Conservation (phyloP, 2,797 vertebrate genomes). For the Manis crassicaudata region DNA sequence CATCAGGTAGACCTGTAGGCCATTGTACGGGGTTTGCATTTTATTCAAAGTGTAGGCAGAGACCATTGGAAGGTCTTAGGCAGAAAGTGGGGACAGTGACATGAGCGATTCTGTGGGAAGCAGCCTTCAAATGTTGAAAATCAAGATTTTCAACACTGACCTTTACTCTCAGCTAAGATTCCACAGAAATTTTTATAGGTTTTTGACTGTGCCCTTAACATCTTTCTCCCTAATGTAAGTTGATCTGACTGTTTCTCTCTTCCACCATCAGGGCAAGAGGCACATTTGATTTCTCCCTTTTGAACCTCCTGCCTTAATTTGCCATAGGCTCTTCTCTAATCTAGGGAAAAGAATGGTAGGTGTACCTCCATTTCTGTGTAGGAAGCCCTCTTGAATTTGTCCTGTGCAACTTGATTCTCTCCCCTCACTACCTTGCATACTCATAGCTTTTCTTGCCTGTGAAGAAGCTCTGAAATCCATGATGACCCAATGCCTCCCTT, state of each 20-base stretch:
- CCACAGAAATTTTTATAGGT: not conserved
- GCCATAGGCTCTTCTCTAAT: not conserved
- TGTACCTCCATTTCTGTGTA: not conserved
- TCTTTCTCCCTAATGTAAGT: not conserved
- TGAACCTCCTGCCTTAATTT: not conserved
- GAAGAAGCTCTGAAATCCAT: not conserved
- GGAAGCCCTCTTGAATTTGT: not conserved
- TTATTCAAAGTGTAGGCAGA: not conserved
- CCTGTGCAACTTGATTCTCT: not conserved
- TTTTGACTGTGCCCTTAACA: slow-evolving; percentile 6
- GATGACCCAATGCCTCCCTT: not conserved
- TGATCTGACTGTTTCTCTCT: not conserved
- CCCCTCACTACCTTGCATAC: not conserved
- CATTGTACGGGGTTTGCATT: not conserved
- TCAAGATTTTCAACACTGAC: not conserved
- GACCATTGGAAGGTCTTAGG: not conserved
- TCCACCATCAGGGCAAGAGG: not conserved
- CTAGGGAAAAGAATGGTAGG: not conserved
- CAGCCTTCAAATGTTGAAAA: not conserved
- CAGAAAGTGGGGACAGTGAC: not conserved
- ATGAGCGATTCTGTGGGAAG: not conserved
- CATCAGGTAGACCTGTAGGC: not conserved
- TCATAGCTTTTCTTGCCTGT: not conserved
- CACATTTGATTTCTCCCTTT: not conserved
- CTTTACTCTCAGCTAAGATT: not conserved